Base-by-base conservation (phyloP, 2,797 vertebrate species). In the Phyllotis vaccarum region DNA sequence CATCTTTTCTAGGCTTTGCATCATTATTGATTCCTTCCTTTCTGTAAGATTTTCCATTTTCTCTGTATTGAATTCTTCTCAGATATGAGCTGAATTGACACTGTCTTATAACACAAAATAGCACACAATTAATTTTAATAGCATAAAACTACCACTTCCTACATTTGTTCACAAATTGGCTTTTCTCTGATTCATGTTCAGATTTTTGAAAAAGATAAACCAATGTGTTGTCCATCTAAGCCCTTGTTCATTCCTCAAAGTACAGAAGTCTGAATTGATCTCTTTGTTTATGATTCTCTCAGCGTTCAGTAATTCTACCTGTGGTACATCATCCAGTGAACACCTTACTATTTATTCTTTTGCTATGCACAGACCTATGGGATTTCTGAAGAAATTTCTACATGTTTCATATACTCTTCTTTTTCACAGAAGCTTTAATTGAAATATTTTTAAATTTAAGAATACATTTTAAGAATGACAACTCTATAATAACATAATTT, bases 81-180 rank as follows among this genome's bases (percentile, higher is more conserved):
- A 92, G 72, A 79, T 92, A 90, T 86, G 68, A 56, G 80, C 19
- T 7, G 14, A 87, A 80, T 43, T 87, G 62, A 79, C 14, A 79
- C 14, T 74, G 11, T 78, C 66, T 83, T 17, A 22, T 60, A 89
- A 86, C 31, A 86, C 16, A 94, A 94, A 93, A 96, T 96, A 29
- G 91, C 10, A 68, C 14, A 79, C 85, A 93, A 87, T 56, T 87
- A 56, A 83, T 72, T 90, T 90, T 24, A 40, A 93, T 78, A 64
- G 52, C 24, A 29, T 49, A 54, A 92, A 62, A 66, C 46, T n/a
- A 21, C 29, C 0, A 8, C 89, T 52, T 29, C 0, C 16, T 74
- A 72, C 10, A 78, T 78, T 89, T 43, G 13, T 87, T 78, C 49
- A 60, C 2, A 68, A 66, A 56, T 88, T 93, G 66, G 2, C 40